A percentile compares a stretch with the other conserved stretches of the same genome.
Conservation (phyloP, 2,888 invertebrate genomes). For the Trichopria drosophilae region DNA sequence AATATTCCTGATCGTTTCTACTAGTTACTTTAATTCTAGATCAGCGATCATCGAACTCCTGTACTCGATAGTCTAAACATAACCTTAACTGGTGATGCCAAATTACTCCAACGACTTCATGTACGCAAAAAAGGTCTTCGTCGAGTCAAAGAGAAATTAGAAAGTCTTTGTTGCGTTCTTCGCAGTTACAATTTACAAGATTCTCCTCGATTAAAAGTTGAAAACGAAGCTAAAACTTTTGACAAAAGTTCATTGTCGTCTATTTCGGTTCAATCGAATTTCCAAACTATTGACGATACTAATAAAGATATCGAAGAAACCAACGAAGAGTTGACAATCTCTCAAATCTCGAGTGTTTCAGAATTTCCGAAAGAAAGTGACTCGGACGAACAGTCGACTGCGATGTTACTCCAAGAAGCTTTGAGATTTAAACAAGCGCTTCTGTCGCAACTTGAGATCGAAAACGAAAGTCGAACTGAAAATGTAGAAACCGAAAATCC, state of each 20-base stretch:
- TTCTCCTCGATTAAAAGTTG: too few relatives aligned
- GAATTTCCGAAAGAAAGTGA: slow-evolving; percentile 40
- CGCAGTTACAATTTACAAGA: slow-evolving; percentile 33
- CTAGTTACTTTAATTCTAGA: too few relatives aligned
- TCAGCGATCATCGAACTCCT: too few relatives aligned
- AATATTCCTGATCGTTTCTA: too few relatives aligned
- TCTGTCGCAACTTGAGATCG: slow-evolving; percentile 35
- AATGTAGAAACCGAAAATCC: slow-evolving; percentile 4
- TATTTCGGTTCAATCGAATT: background rate
- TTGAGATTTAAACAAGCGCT: slow-evolving; percentile 40
- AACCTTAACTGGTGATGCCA: too few relatives aligned
- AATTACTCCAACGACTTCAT: too few relatives aligned
- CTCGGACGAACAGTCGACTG: slow-evolving; percentile 39
- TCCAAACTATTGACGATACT: background rate
- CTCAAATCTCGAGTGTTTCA: slow-evolving; percentile 29
- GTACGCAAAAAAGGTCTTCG: too few relatives aligned
- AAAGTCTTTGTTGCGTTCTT: slow-evolving; percentile 42
- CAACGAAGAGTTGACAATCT: too few relatives aligned
- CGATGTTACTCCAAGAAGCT: slow-evolving; percentile 40
- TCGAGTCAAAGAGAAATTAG: slow-evolving; percentile 41
- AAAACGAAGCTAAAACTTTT: background rate
- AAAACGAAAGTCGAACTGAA: slow-evolving; percentile 19
- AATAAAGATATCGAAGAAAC: background rate
- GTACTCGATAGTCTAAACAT: too few relatives aligned
- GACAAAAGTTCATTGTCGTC: background rate